Percentiles rank a stretch among this genome's conserved stretches.
These are phyloP conservation scores for Aphaenogaster rudis DNA, from an alignment of 1,140 invertebrate species.

Conservation along the genomic window DNA sequence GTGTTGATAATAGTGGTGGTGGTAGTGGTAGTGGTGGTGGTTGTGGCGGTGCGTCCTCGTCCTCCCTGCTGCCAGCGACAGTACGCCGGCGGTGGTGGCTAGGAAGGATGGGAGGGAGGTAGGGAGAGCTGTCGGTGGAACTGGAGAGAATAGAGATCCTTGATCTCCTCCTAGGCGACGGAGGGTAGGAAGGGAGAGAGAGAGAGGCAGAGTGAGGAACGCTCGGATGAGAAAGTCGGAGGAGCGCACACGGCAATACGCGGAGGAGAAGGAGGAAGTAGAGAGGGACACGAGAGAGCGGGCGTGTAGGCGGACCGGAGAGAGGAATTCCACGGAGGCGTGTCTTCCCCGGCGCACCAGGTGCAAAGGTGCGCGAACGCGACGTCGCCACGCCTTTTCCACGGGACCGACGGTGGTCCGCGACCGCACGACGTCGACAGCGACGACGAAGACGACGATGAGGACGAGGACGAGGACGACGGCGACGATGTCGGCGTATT, in stretches of 20 bases:
- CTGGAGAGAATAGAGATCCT: slow-evolving; percentile 68
- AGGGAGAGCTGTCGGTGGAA: slow-evolving; percentile 21
- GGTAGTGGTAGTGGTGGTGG: neutral
- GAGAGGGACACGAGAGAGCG: slow-evolving; percentile 66
- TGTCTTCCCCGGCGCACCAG: slow-evolving; percentile 85
- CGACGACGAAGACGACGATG: slow-evolving; percentile 62
- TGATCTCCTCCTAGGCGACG: slow-evolving; percentile 73
- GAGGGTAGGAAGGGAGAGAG: slow-evolving; percentile 16
- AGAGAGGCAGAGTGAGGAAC: slow-evolving; percentile 16
- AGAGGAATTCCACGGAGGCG: slow-evolving; percentile 84
- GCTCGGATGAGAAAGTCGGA: slow-evolving; percentile 58
- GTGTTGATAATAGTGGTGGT: slow-evolving; percentile 10
- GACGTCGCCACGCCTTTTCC: slow-evolving; percentile 85
- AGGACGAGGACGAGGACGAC: slow-evolving; percentile 63
- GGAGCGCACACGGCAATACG: slow-evolving; percentile 42
- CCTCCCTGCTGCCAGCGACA: slow-evolving; percentile 61
- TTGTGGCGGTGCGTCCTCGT: slow-evolving; percentile 58
- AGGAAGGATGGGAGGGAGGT: slow-evolving; percentile 48
- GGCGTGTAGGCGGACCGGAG: slow-evolving; percentile 83
- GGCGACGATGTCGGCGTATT: slow-evolving; percentile 73
- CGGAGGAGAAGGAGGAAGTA: slow-evolving; percentile 48
- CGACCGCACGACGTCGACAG: slow-evolving; percentile 71
- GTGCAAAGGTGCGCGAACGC: slow-evolving; percentile 86
- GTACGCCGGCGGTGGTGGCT: slow-evolving; percentile 57
- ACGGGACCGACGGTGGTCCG: slow-evolving; percentile 67